Percentiles rank a stretch among this genome's conserved stretches.
Conservation (phyloP, 2,888 invertebrate genomes). For the Coenonympha glycerion region DNA sequence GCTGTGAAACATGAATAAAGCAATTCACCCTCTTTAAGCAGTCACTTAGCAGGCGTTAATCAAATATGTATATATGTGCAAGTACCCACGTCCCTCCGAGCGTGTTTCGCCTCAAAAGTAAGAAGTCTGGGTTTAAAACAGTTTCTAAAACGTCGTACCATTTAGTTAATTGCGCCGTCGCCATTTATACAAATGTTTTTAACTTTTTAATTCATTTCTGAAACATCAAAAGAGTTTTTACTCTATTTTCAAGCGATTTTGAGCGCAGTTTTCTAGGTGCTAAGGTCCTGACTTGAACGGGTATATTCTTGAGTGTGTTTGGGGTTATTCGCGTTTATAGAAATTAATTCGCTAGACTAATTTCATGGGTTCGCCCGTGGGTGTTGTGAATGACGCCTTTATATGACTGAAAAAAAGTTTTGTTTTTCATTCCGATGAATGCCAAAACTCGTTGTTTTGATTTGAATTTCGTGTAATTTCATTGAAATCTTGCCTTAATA, state of each 20-base stretch:
- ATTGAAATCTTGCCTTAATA: no score
- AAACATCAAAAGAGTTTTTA: constrained; percentile 46
- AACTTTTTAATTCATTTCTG: constrained; percentile 48
- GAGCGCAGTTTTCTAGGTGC: constrained; percentile 7
- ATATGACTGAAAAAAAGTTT: constrained; percentile 8
- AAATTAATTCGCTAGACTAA: constrained; percentile 18
- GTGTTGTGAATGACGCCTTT: constrained; percentile 14
- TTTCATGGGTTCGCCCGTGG: constrained; percentile 11
- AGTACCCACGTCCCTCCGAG: constrained; percentile 2
- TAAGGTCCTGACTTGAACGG: constrained; percentile 7
- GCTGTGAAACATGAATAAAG: constrained; percentile 18
- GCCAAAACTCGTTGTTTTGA: neutral
- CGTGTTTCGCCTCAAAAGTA: constrained; percentile 22
- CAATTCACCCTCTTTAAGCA: constrained; percentile 19
- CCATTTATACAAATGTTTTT: constrained; percentile 45
- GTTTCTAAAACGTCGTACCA: constrained; percentile 27
- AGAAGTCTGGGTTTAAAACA: constrained; percentile 31
- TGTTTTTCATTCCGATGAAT: neutral
- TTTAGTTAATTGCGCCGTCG: constrained; percentile 33
- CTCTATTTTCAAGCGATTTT: constrained; percentile 13
- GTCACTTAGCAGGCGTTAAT: constrained; percentile 31
- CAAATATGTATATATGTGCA: constrained; percentile 22
- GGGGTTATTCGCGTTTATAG: constrained; percentile 15
- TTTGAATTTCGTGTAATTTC: neutral
- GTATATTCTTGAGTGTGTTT: constrained; percentile 6